Evolutionary conservation across 2,888 invertebrate genomes (phyloP).

Genomic region (Drosophila melanocephala): DNA sequence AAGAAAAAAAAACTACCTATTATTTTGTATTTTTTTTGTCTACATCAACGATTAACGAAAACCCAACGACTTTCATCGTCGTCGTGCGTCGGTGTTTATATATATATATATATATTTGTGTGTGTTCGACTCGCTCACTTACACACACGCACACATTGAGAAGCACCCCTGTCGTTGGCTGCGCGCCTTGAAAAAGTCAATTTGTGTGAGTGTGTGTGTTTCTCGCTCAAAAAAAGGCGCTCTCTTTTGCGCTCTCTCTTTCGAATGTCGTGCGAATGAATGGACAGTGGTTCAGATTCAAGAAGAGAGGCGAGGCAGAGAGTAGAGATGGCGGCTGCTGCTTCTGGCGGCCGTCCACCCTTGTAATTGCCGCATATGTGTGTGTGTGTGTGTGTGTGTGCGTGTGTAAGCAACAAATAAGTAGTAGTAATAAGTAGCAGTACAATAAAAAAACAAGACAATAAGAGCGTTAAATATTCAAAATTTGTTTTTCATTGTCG

Average conservation of each 20-base stretch:
- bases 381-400: conserved; percentile 46
- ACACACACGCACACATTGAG: conserved; percentile 19
- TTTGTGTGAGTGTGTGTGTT: conserved; percentile 38
- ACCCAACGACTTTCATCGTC: conserved; percentile 81
- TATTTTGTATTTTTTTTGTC: conserved; percentile 72
- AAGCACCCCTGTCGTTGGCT: conserved; percentile 52
- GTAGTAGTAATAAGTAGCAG: conserved; percentile 32
- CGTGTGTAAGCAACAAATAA: conserved; percentile 69
- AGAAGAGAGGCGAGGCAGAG: conserved; percentile 35
- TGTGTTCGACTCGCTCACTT: conserved; percentile 49
- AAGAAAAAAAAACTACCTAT: conserved; percentile 57
- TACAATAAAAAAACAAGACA: conserved; percentile 65
- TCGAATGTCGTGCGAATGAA: conserved; percentile 57
- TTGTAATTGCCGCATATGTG: conserved; percentile 69
- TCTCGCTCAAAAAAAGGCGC: conserved; percentile 54
- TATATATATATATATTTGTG: conserved; percentile 33
- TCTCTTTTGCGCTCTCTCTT: conserved; percentile 38
- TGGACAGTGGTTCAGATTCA: conserved; percentile 60
- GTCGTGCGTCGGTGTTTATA: conserved; percentile 68
- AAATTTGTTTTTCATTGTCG: conserved; percentile 66
- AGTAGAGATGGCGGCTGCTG: conserved; percentile 31
- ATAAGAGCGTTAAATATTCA: conserved; percentile 57
- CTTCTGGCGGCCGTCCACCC: conserved; percentile 67
- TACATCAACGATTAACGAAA: conserved; percentile 83
- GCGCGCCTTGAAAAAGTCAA: conserved; percentile 75